These are phyloP conservation scores for Rhingia rostrata DNA, from an alignment of 2,888 invertebrate genomes.

Conservation along the genomic window DNA sequence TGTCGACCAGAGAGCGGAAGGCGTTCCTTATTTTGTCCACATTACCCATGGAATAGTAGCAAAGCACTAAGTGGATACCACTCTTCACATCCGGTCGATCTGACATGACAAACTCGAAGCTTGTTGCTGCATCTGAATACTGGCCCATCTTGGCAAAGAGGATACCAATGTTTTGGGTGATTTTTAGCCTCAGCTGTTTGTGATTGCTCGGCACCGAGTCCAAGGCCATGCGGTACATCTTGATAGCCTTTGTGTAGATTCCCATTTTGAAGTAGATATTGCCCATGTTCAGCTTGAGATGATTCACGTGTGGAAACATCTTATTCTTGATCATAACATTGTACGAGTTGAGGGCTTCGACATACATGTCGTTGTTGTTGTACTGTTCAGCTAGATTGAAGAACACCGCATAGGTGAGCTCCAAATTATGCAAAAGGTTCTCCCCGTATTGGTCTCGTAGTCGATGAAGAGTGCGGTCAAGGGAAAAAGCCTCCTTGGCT, in stretches of 20 bases:
- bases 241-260: constrained; percentile 96
- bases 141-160: constrained; percentile 97
- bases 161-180: constrained; percentile 97
- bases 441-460: constrained; percentile 95
- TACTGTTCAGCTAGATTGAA: constrained; percentile 98
- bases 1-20: constrained; percentile 94
- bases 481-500: constrained; percentile 97
- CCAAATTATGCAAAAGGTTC: constrained; percentile 95
- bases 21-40: constrained; percentile 96
- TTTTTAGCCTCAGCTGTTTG: constrained; percentile 95
- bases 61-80: constrained; percentile 94
- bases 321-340: constrained; percentile 96
- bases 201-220: constrained; percentile 97
- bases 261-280: constrained; percentile 98
- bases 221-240: constrained; percentile 98
- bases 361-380: constrained; percentile 95
- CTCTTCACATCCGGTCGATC: constrained; percentile 95
- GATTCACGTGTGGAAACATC: constrained; percentile 95
- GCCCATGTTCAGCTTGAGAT: constrained; percentile 98
- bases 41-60: constrained; percentile 95
- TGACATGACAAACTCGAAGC: constrained; percentile 99
- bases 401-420: constrained; percentile 96
- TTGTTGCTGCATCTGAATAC: constrained; percentile 97
- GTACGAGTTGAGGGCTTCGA: constrained; percentile 97
- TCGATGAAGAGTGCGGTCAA: constrained; percentile 94